A percentile compares a stretch with the other conserved stretches of the same genome.
Conservation (phyloP, 2,888 invertebrate genomes). For the Oxyteleia sp. region DNA sequence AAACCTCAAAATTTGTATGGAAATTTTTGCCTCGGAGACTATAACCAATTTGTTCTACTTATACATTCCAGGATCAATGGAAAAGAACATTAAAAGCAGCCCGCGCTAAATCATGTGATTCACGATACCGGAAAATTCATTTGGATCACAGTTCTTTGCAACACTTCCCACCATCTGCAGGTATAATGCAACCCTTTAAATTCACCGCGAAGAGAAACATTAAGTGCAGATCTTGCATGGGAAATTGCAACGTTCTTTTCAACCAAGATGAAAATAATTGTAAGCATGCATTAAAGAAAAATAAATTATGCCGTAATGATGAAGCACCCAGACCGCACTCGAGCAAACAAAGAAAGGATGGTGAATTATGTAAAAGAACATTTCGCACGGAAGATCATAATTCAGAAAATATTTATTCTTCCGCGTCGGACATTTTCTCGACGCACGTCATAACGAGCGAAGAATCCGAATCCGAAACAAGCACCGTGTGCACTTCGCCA, state of each 20-base stretch:
- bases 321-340: conserved; percentile 12
- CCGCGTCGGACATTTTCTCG: conserved; percentile 7
- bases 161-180: conserved; percentile 14
- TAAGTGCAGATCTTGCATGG: conserved; percentile 38
- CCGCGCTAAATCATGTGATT: conserved; percentile 50
- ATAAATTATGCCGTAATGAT: conserved; percentile 43
- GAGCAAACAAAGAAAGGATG: conserved; percentile 9
- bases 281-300: conserved; percentile 43
- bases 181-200: conserved; percentile 53
- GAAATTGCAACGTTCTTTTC: conserved; percentile 47
- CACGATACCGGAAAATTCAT: conserved; percentile 42
- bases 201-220: conserved; percentile 44
- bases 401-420: conserved; percentile 10
- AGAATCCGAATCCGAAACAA: conserved; percentile 16
- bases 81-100: conserved; percentile 5
- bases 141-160: conserved; percentile 17
- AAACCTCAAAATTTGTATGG: too few relatives aligned
- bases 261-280: conserved; percentile 44
- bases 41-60: background rate
- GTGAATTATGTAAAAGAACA: conserved; percentile 8
- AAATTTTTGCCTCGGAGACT: too few relatives aligned
- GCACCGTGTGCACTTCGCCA: background rate
- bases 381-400: conserved; percentile 15
- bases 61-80: conserved; percentile 34
- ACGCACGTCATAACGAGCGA: background rate